Evolutionary conservation across 2,113 vertebrate genomes (phyloP), one percentile per base, ranked within the genome.

Genomic region (Myotis brandtii): DNA sequence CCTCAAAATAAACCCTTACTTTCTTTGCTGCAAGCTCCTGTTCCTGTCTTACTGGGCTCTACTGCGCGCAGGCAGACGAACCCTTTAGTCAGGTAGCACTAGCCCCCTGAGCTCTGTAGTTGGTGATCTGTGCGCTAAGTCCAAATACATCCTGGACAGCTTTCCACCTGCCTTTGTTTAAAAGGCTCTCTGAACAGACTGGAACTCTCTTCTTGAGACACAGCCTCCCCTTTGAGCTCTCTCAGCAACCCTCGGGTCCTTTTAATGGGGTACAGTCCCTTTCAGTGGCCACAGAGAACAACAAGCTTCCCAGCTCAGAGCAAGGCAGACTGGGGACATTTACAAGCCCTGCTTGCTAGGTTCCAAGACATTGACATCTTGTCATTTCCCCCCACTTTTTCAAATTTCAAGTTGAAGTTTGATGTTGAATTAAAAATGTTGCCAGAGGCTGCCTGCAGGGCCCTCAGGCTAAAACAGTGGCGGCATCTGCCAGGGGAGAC

Each of bases 361-460:
- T 97, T 96, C 77, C 0, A 64, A 97, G 97, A 96, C 0, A 8
- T 37, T 93, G 97, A 98, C 98, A 96, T 98, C 98, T 98, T 98
- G 97, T 98, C 98, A 97, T 97, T 96, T 95, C 18, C 96, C 69
- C 1, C 32, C 0, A 87, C 76, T 86, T 95, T 96, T 97, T 96
- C 84, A 96, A 88, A 96, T 98, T 98, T 97, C 97, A 98, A 94
- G 95, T 95, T 98, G 98, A 98, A 98, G 97, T 97, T 97, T 98
- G 98, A 99, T 98, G 98, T 98, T 96, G 97, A 99, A 99, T 99
- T 99, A 98, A 98, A 99, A 98, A 97, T 98, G 98, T 99, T 98
- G 99, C 99, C 99, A 98, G 98, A 91, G 99, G 99, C 99, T 99
- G 98, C 98, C 99, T 99, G 98, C 98, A 97, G 99, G 99, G 99